These are phyloP conservation scores for Perca schrenkii DNA, from an alignment of 2,113 vertebrate genomes.

Conservation along the genomic window DNA sequence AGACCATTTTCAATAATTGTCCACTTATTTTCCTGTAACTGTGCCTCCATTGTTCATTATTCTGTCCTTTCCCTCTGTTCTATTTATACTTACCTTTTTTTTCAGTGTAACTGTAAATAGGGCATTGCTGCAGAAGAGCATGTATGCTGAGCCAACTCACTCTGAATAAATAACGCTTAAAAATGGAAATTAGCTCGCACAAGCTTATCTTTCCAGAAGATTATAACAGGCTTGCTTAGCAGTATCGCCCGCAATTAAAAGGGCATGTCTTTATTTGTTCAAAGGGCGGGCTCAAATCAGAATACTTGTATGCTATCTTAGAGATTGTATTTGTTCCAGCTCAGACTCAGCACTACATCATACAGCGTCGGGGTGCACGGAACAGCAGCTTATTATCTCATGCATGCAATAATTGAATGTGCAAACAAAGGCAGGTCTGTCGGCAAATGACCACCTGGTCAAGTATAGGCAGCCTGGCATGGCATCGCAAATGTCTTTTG, in stretches of 20 bases:
- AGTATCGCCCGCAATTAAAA: neutral
- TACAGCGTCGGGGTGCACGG: neutral
- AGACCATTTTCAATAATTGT: neutral
- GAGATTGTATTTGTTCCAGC: neutral
- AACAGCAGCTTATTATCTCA: neutral
- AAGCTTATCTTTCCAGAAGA: constrained; percentile 4
- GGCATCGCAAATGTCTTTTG: no score
- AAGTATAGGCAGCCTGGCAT: no score
- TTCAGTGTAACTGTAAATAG: neutral
- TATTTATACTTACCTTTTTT: neutral
- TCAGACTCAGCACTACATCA: neutral
- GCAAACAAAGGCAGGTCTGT: neutral
- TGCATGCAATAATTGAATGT: neutral
- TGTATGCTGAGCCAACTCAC: neutral
- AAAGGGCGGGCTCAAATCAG: neutral
- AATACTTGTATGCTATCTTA: neutral
- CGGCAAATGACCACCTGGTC: no score
- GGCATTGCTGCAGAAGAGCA: neutral
- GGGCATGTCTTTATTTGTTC: neutral
- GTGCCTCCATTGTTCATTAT: neutral
- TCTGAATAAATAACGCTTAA: neutral
- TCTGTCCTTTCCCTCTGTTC: neutral
- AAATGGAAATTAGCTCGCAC: constrained; percentile 8
- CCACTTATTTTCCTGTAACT: neutral
- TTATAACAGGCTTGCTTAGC: neutral